Evolutionary conservation across 2,888 invertebrate genomes (phyloP).

Genomic region (Eulithis prunata): DNA sequence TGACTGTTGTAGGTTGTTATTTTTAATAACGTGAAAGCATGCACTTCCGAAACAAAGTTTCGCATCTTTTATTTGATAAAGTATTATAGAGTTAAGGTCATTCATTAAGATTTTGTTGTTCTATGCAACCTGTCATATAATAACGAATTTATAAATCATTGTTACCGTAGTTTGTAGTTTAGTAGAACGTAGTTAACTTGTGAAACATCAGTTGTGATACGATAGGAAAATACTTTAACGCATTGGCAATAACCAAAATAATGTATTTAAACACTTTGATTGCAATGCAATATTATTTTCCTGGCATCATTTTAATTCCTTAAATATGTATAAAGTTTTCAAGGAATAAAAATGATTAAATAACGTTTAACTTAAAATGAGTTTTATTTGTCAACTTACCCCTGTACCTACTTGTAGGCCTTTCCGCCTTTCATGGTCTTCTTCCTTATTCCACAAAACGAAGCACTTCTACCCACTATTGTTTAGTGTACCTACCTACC

Average conservation of each 20-base stretch:
- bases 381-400: conserved; percentile 46
- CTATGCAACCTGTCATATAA: conserved; percentile 69
- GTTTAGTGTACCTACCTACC: too few relatives aligned
- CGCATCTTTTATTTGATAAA: conserved; percentile 57
- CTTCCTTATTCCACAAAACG: too few relatives aligned
- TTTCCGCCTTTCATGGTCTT: too few relatives aligned
- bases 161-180: conserved; percentile 75
- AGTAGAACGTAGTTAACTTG: conserved; percentile 58
- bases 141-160: conserved; percentile 79
- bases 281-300: conserved; percentile 48
- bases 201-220: conserved; percentile 60
- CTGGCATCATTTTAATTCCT: conserved; percentile 43
- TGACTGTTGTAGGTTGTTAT: conserved; percentile 63
- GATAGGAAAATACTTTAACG: conserved; percentile 46
- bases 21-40: conserved; percentile 48
- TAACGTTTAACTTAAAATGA: conserved; percentile 48
- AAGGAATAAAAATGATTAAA: conserved; percentile 54
- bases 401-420: too few relatives aligned
- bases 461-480: too few relatives aligned
- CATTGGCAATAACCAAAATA: conserved; percentile 51
- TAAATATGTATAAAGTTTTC: conserved; percentile 47
- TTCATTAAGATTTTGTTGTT: conserved; percentile 61
- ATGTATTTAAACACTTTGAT: conserved; percentile 37
- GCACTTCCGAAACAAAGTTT: conserved; percentile 53
- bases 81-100: conserved; percentile 69